Conservation (phyloP, 2,888 invertebrate species). For the Hemicrepidius hirtus region DNA sequence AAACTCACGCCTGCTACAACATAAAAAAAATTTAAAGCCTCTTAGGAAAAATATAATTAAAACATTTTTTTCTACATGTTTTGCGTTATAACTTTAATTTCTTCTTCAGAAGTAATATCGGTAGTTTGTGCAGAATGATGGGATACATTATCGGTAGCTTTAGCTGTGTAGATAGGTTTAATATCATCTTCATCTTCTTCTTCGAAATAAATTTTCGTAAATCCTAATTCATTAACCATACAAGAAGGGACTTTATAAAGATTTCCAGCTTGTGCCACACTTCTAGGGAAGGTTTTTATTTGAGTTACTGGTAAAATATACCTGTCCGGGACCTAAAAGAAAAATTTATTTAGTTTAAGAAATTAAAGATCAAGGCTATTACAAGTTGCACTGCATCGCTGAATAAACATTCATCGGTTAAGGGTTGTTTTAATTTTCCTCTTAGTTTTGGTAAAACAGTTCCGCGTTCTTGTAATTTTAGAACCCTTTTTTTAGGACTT, state of each 20-base stretch:
- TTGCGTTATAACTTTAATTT: no score
- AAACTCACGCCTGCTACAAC: no score
- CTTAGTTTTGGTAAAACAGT: conserved; percentile 16
- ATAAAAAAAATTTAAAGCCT: no score
- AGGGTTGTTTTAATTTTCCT: background rate
- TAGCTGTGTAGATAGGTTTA: no score
- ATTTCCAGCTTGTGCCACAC: background rate
- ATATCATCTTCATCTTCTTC: background rate
- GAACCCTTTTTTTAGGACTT: conserved; percentile 31
- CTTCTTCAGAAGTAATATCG: no score
- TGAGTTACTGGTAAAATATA: conserved; percentile 2
- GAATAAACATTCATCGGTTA: background rate
- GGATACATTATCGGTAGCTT: no score
- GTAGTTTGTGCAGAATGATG: no score
- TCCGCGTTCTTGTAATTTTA: conserved; percentile 30
- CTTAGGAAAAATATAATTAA: no score
- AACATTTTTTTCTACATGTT: no score
- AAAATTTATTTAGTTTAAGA: background rate
- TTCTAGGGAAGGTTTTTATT: conserved; percentile 15
- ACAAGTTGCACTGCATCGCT: background rate
- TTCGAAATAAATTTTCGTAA: background rate
- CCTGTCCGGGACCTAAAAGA: background rate
- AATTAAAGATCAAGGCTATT: background rate
- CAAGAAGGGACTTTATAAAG: conserved; percentile 23
- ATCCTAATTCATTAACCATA: conserved; percentile 24